A percentile compares a stretch with the other conserved stretches of the same genome.
These are phyloP conservation scores for Drosophila bipectinata DNA, from an alignment of 1,140 invertebrate genomes.

Conservation along the genomic window DNA sequence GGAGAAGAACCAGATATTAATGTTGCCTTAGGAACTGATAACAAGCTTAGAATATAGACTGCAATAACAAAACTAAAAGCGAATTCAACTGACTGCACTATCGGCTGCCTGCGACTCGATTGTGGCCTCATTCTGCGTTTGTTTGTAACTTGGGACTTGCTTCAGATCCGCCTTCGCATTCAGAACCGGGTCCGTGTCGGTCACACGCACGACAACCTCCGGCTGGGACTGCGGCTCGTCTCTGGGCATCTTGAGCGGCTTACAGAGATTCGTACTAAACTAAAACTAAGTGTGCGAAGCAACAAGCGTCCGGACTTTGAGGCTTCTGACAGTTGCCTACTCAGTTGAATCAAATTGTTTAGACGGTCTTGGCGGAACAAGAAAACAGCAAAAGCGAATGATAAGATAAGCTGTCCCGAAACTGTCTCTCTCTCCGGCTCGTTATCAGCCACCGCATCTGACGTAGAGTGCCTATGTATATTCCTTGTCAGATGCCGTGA, in stretches of 20 bases:
- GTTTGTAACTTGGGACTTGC: conserved; percentile 19
- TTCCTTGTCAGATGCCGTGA: conserved; percentile 16
- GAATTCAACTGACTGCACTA: conserved; percentile 49
- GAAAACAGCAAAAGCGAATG: conserved; percentile 36
- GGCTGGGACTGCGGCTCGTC: conserved; percentile 21
- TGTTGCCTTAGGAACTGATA: conserved; percentile 7
- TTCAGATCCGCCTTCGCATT: not conserved
- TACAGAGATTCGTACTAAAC: conserved; percentile 39
- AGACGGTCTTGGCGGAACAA: conserved; percentile 52
- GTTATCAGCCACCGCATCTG: conserved; percentile 45
- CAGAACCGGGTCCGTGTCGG: conserved; percentile 9
- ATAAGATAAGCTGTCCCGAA: conserved; percentile 65
- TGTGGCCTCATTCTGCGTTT: conserved; percentile 30
- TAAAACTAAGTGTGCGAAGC: conserved; percentile 32
- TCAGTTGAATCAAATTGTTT: conserved; percentile 52
- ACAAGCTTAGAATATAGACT: conserved; percentile 8
- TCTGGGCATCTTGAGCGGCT: conserved; percentile 41
- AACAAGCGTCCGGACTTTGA: conserved; percentile 56
- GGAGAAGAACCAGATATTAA: conserved; percentile 30
- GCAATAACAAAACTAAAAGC: conserved; percentile 9
- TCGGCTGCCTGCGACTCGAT: conserved; percentile 28
- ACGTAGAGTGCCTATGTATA: conserved; percentile 5
- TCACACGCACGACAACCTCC: conserved; percentile 40
- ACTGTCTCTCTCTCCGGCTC: conserved; percentile 5
- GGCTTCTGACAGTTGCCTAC: conserved; percentile 49